Evolutionary conservation across 1,140 invertebrate genomes (phyloP).

Genomic region (Zaprionus camerounensis): DNA sequence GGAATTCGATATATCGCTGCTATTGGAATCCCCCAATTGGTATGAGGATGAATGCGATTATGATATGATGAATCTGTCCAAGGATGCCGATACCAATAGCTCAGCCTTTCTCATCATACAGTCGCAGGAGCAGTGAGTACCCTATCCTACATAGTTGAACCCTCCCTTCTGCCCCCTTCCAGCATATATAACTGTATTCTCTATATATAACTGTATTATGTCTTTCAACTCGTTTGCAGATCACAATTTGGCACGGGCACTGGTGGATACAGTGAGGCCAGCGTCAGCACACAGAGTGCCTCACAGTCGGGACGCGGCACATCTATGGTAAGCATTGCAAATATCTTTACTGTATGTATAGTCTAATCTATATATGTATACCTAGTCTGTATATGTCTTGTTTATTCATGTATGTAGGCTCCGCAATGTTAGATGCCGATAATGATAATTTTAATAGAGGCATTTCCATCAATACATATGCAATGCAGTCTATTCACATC

Average conservation of each 20-base stretch:
- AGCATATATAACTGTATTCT: too few species aligned
- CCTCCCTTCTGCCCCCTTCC: background rate
- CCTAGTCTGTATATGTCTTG: too few species aligned
- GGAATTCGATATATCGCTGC: slow-evolving; percentile 97
- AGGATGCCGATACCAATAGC: slow-evolving; percentile 90
- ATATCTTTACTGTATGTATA: background rate
- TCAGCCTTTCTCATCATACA: slow-evolving; percentile 97
- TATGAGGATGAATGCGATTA: slow-evolving; percentile 98
- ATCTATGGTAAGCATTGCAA: slow-evolving; percentile 89
- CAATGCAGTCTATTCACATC: too few species aligned
- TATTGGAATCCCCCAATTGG: slow-evolving; percentile 95
- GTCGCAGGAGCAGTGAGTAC: slow-evolving; percentile 87
- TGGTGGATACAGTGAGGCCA: slow-evolving; percentile 61
- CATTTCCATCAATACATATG: too few species aligned
- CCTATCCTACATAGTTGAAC: background rate
- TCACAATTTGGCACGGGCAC: slow-evolving; percentile 53
- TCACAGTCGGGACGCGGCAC: slow-evolving; percentile 94
- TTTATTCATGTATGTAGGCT: slow-evolving; percentile 15
- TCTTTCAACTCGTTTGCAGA: slow-evolving; percentile 24
- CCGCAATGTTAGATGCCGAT: too few species aligned
- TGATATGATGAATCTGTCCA: slow-evolving; percentile 94
- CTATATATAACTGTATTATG: too few species aligned
- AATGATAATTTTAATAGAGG: too few species aligned
- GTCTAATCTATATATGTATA: slow-evolving; percentile 17
- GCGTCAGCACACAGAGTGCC: slow-evolving; percentile 85